Evolutionary conservation across 2,113 vertebrate species (phyloP), one percentile per base, ranked within the genome.

Genomic region (Siphamia tubifer): DNA sequence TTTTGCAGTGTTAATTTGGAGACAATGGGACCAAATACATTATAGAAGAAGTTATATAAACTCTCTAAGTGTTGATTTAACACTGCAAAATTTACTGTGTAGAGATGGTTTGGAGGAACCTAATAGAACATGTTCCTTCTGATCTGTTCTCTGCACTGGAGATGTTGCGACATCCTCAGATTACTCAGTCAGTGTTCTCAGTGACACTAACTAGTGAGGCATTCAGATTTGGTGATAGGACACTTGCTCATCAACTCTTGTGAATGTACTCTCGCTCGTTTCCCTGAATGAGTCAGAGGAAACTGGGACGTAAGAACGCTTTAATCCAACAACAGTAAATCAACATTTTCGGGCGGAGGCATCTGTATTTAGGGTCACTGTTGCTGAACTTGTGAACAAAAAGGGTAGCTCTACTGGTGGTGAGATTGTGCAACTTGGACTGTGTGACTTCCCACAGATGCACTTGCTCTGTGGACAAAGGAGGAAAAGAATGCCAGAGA

Each of bases 361-460:
- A n/a, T n/a, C n/a, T 1, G 23, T 20, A 27, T 55, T 58, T 55
- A n/a, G 4, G n/a, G 63, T 2, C 0, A 3, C 17, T 45, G 3
- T 45, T 19, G 20, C 13, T 25, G 36, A 58, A 34, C 13, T 11
- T n/a, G 36, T 31, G 8, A 11, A 48, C 4, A 12, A 6, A 38
- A 24, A 38, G 28, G 35, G 3, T 31, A 58, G 44, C 56, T 82
- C 80, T 87, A 63, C 82, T 82, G 75, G 81, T 83, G 71, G 73
- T 36, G 74, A 52, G 68, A 68, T 48, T 79, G 71, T 56, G 69
- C 51, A 58, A 55, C 40, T 44, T 54, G 79, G 76, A 79, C 39
- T 36, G 5, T 1, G 39, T 5, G 53, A 73, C 48, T 39, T 4
- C 67, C 48, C 77, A 74, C 65, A 54, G 65, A 83, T 57, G 34